Evolutionary conservation across 2,113 vertebrate species (phyloP).

Genomic region (Paraplagusia blochii): DNA sequence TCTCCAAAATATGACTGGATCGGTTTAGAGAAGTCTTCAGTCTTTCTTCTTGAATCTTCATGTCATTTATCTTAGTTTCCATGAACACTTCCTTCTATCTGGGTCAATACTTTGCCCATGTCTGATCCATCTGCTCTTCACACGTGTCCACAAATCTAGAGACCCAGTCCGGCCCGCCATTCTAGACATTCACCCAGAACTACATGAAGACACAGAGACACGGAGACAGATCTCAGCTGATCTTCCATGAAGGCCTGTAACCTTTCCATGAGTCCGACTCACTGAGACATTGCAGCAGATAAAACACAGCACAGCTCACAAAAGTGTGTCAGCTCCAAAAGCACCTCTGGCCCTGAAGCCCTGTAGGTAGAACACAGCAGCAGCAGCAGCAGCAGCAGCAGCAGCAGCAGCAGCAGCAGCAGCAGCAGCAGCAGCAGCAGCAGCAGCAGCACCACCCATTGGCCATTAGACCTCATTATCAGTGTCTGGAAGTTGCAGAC

Average conservation of each 20-base stretch:
- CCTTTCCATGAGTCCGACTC: conserved; percentile 47
- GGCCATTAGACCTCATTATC: conserved; percentile 32
- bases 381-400: not conserved
- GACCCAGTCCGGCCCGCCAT: too few relatives aligned
- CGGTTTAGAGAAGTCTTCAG: too few relatives aligned
- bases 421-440: too few relatives aligned
- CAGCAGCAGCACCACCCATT: conserved; percentile 5
- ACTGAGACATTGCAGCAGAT: conserved; percentile 35
- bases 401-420: not conserved
- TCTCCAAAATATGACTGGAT: too few relatives aligned
- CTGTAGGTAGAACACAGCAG: not conserved
- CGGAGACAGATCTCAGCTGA: conserved; percentile 49
- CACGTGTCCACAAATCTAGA: too few relatives aligned
- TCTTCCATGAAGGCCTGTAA: conserved; percentile 44
- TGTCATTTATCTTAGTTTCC: too few relatives aligned
- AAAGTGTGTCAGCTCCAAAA: conserved; percentile 14
- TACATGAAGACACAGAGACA: not conserved
- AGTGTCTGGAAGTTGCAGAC: conserved; percentile 21
- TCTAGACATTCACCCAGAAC: too few relatives aligned
- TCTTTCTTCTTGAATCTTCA: too few relatives aligned
- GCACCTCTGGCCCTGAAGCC: not conserved
- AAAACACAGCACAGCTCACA: conserved; percentile 5
- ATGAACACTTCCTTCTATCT: too few relatives aligned
- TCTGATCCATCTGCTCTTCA: too few relatives aligned
- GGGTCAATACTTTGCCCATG: too few relatives aligned